Conservation (phyloP, 2,113 vertebrate species). For the Tinamus guttatus region DNA sequence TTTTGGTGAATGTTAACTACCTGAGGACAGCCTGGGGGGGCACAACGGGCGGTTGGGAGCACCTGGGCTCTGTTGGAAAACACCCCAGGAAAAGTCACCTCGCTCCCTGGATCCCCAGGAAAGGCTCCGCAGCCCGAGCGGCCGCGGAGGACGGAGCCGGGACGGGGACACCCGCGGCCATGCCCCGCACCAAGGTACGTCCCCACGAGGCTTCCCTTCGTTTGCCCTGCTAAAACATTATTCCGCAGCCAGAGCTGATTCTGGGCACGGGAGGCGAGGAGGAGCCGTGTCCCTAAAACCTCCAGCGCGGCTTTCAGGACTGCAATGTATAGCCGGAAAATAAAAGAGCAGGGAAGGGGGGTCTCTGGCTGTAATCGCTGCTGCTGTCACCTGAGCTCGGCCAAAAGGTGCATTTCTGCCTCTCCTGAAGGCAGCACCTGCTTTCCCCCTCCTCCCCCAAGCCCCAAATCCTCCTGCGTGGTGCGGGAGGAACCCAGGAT, state of each 20-base stretch:
- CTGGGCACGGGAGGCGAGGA: neutral
- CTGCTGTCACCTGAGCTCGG: neutral
- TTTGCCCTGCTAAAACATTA: neutral
- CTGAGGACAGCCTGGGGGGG: conserved; percentile 33
- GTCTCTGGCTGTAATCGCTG: neutral
- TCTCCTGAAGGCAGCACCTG: neutral
- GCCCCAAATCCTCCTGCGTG: neutral
- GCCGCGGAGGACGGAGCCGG: neutral
- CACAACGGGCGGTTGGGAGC: neutral
- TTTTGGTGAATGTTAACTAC: conserved; percentile 61
- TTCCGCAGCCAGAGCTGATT: neutral
- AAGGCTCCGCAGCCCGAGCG: neutral
- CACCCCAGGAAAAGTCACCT: neutral
- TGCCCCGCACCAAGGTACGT: conserved; percentile 37
- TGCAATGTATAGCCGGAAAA: neutral
- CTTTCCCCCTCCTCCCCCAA: neutral
- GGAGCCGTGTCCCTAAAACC: neutral
- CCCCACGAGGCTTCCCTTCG: neutral
- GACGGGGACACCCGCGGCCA: neutral
- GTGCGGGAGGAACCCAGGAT: neutral
- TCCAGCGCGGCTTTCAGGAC: fast-evolving
- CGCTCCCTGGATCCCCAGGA: neutral
- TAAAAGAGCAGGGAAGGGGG: neutral
- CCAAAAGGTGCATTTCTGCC: neutral
- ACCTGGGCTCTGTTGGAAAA: neutral